Conservation (phyloP, 2,888 invertebrate genomes). For the Agrochola lychnidis region DNA sequence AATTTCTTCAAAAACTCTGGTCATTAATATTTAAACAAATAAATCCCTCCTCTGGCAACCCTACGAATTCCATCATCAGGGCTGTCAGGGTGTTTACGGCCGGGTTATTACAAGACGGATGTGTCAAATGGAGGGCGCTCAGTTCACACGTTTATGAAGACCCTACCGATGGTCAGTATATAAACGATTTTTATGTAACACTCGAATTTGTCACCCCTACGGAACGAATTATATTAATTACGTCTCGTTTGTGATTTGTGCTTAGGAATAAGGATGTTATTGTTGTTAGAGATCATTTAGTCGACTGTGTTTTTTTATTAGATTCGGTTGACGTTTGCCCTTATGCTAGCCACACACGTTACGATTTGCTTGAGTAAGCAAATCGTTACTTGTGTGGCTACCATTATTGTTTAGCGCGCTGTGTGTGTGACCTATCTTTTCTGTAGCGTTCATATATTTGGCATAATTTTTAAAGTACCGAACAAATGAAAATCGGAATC, state of each 20-base stretch:
- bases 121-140: constrained; percentile 76
- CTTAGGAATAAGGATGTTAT: constrained; percentile 37
- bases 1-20: neutral
- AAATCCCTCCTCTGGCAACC: constrained; percentile 59
- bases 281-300: neutral
- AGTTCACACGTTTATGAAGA: constrained; percentile 79
- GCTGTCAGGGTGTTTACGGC: constrained; percentile 69
- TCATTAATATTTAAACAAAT: constrained; percentile 2
- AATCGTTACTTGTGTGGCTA: no score
- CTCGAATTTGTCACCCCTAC: constrained; percentile 42
- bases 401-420: neutral
- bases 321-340: neutral
- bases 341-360: no score
- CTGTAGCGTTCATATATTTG: neutral
- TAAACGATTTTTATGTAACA: constrained; percentile 42
- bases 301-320: neutral
- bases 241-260: constrained; percentile 47
- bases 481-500: no score
- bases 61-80: constrained; percentile 67
- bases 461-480: no score
- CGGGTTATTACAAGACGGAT: constrained; percentile 80
- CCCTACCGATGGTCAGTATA: constrained; percentile 51
- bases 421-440: neutral
- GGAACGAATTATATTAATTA: constrained; percentile 56
- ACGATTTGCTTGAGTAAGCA: no score